Conservation (phyloP, 2,797 vertebrate species). For the Phrynocephalus forsythii region DNA sequence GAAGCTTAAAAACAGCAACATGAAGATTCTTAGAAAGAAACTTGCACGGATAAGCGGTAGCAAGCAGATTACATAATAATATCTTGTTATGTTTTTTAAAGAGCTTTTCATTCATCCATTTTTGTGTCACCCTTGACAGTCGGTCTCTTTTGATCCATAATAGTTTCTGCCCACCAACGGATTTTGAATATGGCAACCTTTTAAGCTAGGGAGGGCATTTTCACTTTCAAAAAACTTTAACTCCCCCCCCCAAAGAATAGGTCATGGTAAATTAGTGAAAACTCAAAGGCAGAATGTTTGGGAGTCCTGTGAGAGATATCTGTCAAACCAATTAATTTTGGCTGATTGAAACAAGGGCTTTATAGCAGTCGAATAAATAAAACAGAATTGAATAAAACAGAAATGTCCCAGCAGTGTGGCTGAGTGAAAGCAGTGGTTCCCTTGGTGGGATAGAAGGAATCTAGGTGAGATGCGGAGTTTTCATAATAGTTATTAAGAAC, state of each 20-base stretch:
- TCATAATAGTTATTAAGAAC: no score
- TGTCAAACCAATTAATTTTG: conserved; percentile 25
- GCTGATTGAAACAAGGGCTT: not conserved
- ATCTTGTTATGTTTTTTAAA: not conserved
- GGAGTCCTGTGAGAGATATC: conserved; percentile 3
- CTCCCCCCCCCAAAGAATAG: no score
- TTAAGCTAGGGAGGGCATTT: no score
- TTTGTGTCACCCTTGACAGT: not conserved
- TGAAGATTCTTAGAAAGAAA: not conserved
- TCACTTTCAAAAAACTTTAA: no score
- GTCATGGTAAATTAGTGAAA: no score
- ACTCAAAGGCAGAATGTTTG: no score
- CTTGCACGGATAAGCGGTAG: not conserved
- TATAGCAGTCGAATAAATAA: no score
- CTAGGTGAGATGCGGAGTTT: no score
- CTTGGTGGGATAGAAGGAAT: no score
- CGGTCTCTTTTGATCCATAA: no score
- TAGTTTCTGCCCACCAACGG: no score
- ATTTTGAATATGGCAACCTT: no score
- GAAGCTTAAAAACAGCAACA: not conserved
- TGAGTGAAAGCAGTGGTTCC: not conserved
- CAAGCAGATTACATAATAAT: conserved; percentile 13
- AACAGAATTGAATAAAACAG: not conserved
- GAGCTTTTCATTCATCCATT: conserved; percentile 18
- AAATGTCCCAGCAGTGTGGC: not conserved